phyloP scores from a whole-genome alignment of 2,797 vertebrate species.

The Clarias pachynema region DNA sequence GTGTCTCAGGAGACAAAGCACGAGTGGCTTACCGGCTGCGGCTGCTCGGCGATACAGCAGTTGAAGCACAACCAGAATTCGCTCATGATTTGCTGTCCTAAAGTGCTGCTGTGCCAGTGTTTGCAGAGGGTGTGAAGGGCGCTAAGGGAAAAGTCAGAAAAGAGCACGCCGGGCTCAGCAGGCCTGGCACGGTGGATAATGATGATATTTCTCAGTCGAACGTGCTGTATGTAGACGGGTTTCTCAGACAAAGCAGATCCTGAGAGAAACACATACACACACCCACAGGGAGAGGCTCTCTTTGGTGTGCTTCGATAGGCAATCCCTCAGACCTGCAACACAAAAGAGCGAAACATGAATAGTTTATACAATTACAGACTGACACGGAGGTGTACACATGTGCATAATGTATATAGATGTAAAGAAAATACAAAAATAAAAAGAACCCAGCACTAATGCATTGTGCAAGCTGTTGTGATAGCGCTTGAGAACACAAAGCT shows the following conservation, averaged over 20 bases:
- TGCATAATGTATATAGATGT: not conserved
- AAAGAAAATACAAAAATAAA: not conserved
- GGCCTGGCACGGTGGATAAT: conserved; percentile 2
- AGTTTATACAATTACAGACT: conserved; percentile 14
- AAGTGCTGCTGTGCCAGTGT: conserved; percentile 56
- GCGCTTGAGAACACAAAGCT: not conserved
- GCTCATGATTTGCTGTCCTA: conserved; percentile 80
- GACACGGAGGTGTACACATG: not conserved
- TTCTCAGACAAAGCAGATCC: conserved; percentile 24
- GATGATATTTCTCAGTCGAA: conserved; percentile 2
- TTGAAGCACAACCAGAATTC: conserved; percentile 93
- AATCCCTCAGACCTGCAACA: conserved; percentile 51
- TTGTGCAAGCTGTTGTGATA: not conserved
- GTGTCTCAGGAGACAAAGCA: conserved; percentile 16
- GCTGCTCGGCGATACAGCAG: conserved; percentile 90
- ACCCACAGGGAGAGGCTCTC: conserved; percentile 7
- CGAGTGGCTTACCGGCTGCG: conserved; percentile 82
- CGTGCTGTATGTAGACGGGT: conserved; percentile 10
- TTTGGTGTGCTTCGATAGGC: conserved; percentile 23
- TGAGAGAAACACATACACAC: conserved; percentile 18
- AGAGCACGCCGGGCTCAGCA: not conserved
- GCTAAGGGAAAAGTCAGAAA: conserved; percentile 9
- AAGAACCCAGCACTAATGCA: not conserved
- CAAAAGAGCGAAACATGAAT: conserved; percentile 35
- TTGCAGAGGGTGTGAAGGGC: conserved; percentile 28